A percentile compares a stretch with the other conserved stretches of the same genome.
These are phyloP conservation scores for Leptinotarsa defecta DNA, from an alignment of 1,140 invertebrate genomes.

Conservation along the genomic window DNA sequence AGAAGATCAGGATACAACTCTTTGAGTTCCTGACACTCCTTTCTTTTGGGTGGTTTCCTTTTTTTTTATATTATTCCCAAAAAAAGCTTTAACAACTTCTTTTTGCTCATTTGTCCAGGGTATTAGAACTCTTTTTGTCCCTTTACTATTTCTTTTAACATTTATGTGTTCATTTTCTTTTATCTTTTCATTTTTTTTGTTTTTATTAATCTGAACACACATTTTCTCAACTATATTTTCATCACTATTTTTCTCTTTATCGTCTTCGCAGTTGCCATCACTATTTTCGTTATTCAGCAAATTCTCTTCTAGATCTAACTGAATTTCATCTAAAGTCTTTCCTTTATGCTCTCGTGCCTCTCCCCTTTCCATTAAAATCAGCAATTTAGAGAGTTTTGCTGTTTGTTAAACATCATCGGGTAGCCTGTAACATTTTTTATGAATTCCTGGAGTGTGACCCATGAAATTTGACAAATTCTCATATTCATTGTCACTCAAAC, in stretches of 20 bases:
- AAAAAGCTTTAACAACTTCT: slow-evolving; percentile 24
- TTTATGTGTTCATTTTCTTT: neutral
- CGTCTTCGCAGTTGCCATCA: slow-evolving; percentile 10
- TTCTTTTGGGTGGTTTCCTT: slow-evolving; percentile 34
- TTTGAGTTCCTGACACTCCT: slow-evolving; percentile 35
- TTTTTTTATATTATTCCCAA: slow-evolving; percentile 40
- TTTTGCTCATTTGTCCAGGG: slow-evolving; percentile 11
- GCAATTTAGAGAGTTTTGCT: slow-evolving; percentile 41
- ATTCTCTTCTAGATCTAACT: slow-evolving; percentile 45
- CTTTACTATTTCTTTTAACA: neutral
- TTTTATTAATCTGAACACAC: neutral
- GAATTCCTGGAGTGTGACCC: slow-evolving; percentile 37
- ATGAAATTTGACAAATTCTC: slow-evolving; percentile 49
- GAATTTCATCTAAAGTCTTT: slow-evolving; percentile 48
- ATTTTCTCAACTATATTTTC: neutral
- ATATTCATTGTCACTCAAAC: slow-evolving; percentile 47
- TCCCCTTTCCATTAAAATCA: slow-evolving; percentile 45
- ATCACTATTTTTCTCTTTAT: neutral
- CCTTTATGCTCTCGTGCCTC: slow-evolving; percentile 45
- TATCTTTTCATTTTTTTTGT: neutral
- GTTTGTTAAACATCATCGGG: slow-evolving; percentile 44
- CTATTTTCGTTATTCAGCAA: neutral
- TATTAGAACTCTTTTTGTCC: slow-evolving; percentile 5
- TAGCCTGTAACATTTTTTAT: slow-evolving; percentile 35
- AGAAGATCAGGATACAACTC: slow-evolving; percentile 21